A percentile compares a stretch with the other conserved stretches of the same genome.
These are phyloP conservation scores for Nibea albiflora DNA, from an alignment of 2,113 vertebrate species.

Conservation along the genomic window DNA sequence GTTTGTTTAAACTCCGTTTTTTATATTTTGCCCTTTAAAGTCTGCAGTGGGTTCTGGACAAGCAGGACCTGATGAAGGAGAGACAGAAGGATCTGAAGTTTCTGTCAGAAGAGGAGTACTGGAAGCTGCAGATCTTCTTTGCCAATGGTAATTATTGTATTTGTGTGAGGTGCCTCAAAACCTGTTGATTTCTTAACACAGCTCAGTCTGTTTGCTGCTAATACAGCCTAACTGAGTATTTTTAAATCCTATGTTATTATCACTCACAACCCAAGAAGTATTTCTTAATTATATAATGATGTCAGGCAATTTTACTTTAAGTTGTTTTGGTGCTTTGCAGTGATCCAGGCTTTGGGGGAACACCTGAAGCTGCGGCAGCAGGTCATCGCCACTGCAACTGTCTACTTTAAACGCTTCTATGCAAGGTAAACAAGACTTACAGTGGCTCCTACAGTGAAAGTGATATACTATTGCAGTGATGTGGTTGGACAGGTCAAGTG, in stretches of 20 bases:
- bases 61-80: constrained; percentile 98
- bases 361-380: constrained; percentile 99
- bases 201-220: background rate
- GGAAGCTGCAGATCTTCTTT: constrained; percentile 99
- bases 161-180: background rate
- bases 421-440: constrained; percentile 87
- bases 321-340: constrained; percentile 73
- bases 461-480: background rate
- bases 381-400: constrained; percentile 99
- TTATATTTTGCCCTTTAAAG: constrained; percentile 71
- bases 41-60: constrained; percentile 99
- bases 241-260: background rate
- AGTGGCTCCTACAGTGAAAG: too few relatives aligned
- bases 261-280: background rate
- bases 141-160: constrained; percentile 90
- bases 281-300: background rate
- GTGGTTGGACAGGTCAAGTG: background rate
- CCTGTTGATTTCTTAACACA: background rate
- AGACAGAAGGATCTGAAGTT: constrained; percentile 98
- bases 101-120: constrained; percentile 97
- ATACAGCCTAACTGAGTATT: background rate
- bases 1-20: background rate
- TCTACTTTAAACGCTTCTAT: constrained; percentile 99
- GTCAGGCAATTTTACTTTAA: background rate
- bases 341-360: constrained; percentile 98